phyloP scores from a whole-genome alignment of 2,113 vertebrate genomes.

The Chlamydotis undulata region DNA sequence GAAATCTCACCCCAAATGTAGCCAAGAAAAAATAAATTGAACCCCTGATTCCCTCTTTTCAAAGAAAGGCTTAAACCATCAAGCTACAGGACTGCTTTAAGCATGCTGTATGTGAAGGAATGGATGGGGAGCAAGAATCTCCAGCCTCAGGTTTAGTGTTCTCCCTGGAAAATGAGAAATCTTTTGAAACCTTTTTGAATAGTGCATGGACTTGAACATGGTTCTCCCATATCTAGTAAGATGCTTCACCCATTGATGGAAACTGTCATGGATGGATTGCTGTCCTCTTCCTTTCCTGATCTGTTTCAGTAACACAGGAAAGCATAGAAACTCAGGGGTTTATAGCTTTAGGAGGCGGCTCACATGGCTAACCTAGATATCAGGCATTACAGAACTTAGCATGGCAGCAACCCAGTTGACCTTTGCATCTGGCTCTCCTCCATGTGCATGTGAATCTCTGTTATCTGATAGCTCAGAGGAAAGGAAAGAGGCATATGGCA shows the following conservation, averaged over 20 bases:
- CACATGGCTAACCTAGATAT: not conserved
- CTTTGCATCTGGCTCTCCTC: not conserved
- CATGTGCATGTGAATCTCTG: not conserved
- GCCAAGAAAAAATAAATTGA: not conserved
- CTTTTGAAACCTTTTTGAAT: not conserved
- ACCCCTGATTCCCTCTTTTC: not conserved
- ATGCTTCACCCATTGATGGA: not conserved
- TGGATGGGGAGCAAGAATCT: not conserved
- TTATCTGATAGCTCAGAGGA: not conserved
- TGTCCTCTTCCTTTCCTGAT: not conserved
- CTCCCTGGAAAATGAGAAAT: not conserved
- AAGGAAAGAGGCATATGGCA: not conserved
- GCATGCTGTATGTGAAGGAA: not conserved
- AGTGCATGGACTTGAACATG: not conserved
- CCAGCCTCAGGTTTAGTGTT: not conserved
- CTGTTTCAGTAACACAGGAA: not conserved
- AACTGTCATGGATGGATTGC: not conserved
- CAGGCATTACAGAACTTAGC: not conserved
- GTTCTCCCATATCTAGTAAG: not conserved
- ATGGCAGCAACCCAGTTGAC: not conserved
- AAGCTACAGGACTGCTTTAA: not conserved
- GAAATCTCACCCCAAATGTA: not conserved
- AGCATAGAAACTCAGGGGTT: not conserved
- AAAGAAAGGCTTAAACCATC: not conserved
- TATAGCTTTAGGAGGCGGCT: not conserved